These are phyloP conservation scores for Myotis pilosus DNA, from an alignment of 2,797 vertebrate genomes.

Conservation along the genomic window DNA sequence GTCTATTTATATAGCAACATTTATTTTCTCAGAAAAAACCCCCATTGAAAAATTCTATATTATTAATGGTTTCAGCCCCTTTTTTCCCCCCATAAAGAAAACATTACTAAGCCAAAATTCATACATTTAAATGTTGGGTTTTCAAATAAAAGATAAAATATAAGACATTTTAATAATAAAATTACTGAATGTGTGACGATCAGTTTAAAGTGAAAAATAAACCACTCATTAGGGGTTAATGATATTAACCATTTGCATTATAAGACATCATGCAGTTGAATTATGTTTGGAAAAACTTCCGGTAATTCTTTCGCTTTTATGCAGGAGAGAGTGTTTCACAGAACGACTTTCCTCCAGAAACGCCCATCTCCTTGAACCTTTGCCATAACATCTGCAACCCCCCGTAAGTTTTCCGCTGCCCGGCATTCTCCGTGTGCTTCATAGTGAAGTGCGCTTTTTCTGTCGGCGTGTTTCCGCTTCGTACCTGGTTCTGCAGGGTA, in stretches of 20 bases:
- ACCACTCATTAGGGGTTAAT: background rate
- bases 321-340: slow-evolving; percentile 83
- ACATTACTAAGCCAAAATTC: background rate
- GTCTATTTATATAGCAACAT: background rate
- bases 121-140: background rate
- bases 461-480: background rate
- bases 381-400: slow-evolving; percentile 86
- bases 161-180: background rate
- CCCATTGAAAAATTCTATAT: background rate
- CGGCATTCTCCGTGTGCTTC: rapidly evolving
- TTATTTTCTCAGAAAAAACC: slow-evolving; percentile 2
- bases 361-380: slow-evolving; percentile 84
- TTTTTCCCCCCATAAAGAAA: background rate
- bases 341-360: slow-evolving; percentile 82
- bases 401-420: slow-evolving; percentile 77
- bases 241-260: background rate
- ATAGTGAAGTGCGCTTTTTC: too few species aligned
- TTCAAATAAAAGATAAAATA: background rate
- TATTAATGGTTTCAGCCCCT: background rate
- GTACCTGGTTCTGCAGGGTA: background rate
- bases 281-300: slow-evolving; percentile 59
- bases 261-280: background rate
- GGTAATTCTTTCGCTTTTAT: slow-evolving; percentile 66
- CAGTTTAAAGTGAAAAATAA: background rate
- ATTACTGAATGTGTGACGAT: background rate